Evolutionary conservation across 2,113 vertebrate species (phyloP).

Genomic region (Rhinoderma darwinii): DNA sequence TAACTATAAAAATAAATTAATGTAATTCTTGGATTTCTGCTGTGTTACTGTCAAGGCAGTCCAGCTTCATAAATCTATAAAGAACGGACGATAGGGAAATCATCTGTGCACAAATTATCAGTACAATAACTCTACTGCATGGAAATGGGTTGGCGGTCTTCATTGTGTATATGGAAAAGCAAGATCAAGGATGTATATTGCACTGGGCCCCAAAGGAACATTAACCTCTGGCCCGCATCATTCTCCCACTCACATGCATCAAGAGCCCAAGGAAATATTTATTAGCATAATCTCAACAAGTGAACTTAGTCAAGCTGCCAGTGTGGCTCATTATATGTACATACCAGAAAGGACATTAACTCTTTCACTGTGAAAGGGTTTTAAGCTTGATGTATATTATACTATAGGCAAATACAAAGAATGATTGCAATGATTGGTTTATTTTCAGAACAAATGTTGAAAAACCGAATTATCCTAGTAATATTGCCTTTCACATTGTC

Average conservation of each 20-base stretch:
- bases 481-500: too few relatives aligned
- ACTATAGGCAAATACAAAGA: too few relatives aligned
- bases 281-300: constrained; percentile 56
- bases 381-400: not conserved
- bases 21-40: not conserved
- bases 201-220: constrained; percentile 18
- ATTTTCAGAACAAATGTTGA: too few relatives aligned
- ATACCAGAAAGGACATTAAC: constrained; percentile 10
- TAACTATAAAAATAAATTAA: not conserved
- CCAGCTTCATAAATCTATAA: not conserved
- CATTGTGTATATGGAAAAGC: constrained; percentile 37
- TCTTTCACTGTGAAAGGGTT: not conserved
- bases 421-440: too few relatives aligned
- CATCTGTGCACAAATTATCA: constrained; percentile 20
- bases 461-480: too few relatives aligned
- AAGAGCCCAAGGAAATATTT: constrained; percentile 42
- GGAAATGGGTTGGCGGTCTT: constrained; percentile 30
- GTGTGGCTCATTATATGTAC: constrained; percentile 27
- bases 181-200: constrained; percentile 23
- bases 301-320: constrained; percentile 4
- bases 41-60: not conserved
- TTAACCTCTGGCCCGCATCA: not conserved
- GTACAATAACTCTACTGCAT: fast-evolving
- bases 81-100: not conserved
- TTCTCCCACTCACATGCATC: not conserved